Evolutionary conservation across 2,888 invertebrate species (phyloP).

Genomic region (Cantharis lateralis): DNA sequence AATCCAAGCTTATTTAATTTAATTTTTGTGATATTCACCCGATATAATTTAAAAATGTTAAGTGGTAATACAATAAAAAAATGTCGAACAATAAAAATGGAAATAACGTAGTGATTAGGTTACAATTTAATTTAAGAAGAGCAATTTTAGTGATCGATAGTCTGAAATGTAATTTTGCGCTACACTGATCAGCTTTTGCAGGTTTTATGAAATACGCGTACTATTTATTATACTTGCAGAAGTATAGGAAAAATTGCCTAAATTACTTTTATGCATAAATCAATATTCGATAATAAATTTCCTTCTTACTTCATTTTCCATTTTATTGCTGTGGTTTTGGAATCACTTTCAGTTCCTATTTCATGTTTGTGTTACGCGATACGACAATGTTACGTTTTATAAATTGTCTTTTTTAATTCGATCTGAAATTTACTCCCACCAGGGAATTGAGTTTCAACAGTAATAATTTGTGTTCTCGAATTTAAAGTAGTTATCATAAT

Average conservation of each 20-base stretch:
- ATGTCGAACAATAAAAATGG: neutral
- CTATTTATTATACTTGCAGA: neutral
- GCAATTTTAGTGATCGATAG: constrained; percentile 20
- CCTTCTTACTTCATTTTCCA: neutral
- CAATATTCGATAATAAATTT: neutral
- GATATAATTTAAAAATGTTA: neutral
- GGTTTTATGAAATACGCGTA: neutral
- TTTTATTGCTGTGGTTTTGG: neutral
- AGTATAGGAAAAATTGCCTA: neutral
- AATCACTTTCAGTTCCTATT: neutral
- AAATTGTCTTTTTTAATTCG: neutral
- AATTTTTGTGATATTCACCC: too few relatives aligned
- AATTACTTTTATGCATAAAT: neutral
- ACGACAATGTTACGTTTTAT: neutral
- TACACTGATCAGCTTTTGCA: constrained; percentile 17
- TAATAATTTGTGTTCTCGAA: neutral
- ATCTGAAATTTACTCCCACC: neutral
- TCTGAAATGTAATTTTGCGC: constrained; percentile 25
- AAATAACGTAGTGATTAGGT: constrained; percentile 4
- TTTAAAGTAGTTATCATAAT: neutral
- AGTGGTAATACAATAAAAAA: neutral
- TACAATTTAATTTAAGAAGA: constrained; percentile 20
- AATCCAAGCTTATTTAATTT: too few relatives aligned
- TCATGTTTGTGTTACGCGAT: neutral
- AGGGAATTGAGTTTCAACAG: neutral